phyloP scores from a whole-genome alignment of 2,888 invertebrate species.

The Diadromus collaris region DNA sequence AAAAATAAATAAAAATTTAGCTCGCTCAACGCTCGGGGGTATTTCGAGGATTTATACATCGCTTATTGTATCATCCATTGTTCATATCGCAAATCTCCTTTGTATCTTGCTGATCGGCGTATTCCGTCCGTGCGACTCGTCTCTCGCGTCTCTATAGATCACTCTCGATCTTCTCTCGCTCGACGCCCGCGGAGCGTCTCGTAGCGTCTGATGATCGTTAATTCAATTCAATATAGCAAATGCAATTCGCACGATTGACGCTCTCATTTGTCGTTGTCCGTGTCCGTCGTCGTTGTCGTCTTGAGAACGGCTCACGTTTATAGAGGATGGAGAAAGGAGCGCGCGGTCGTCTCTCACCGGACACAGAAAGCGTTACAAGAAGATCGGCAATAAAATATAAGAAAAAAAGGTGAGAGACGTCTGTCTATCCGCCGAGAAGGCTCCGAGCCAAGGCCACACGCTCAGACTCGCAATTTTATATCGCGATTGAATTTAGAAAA shows the following conservation, averaged over 20 bases:
- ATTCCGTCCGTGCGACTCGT: constrained; percentile 14
- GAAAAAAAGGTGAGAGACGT: constrained; percentile 22
- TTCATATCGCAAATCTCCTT: constrained; percentile 32
- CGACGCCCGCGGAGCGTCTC: constrained; percentile 5
- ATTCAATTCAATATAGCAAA: constrained; percentile 32
- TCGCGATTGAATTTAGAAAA: not conserved
- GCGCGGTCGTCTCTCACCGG: constrained; percentile 26
- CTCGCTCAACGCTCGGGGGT: constrained; percentile 22
- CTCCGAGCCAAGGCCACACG: constrained; percentile 29
- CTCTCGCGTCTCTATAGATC: constrained; percentile 26
- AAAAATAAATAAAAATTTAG: constrained; percentile 9
- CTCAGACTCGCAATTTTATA: not conserved
- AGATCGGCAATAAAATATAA: constrained; percentile 4
- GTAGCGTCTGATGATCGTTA: constrained; percentile 21
- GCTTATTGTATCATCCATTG: constrained; percentile 26
- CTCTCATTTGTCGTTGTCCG: constrained; percentile 43
- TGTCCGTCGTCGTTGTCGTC: not conserved
- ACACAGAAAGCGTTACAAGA: constrained; percentile 29
- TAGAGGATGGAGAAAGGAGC: constrained; percentile 27
- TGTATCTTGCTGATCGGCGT: constrained; percentile 6
- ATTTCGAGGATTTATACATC: constrained; percentile 28
- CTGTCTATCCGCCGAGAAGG: constrained; percentile 9
- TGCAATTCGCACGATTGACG: constrained; percentile 39
- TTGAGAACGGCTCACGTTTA: constrained; percentile 2
- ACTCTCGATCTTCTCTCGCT: constrained; percentile 18